Conservation (phyloP, 2,888 invertebrate species). For the Bibio marci region DNA sequence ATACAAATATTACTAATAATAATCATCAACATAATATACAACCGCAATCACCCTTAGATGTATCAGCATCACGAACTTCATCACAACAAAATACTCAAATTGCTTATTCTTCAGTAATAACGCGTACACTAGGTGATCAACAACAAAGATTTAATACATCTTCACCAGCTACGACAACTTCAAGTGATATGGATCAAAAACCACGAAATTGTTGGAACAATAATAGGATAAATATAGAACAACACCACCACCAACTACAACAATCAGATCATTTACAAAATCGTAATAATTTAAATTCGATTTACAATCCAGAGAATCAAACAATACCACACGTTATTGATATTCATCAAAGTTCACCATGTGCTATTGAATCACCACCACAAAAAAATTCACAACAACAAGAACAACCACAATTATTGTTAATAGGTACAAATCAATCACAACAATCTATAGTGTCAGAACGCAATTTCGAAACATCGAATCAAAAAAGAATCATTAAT, state of each 20-base stretch:
- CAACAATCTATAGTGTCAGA: neutral
- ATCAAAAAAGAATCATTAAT: no score
- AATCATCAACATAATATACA: conserved; percentile 26
- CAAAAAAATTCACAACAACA: neutral
- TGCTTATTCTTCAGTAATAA: conserved; percentile 71
- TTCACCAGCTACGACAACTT: conserved; percentile 17
- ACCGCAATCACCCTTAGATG: conserved; percentile 53
- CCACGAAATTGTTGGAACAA: conserved; percentile 41
- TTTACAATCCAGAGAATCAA: conserved; percentile 1
- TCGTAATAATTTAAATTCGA: neutral
- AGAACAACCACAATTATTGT: no score
- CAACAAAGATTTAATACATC: conserved; percentile 7
- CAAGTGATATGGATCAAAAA: conserved; percentile 27
- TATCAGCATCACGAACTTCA: conserved; percentile 44
- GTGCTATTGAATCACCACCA: neutral
- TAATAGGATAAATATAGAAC: conserved; percentile 17
- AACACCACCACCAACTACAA: conserved; percentile 14
- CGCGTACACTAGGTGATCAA: conserved; percentile 33
- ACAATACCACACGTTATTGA: conserved; percentile 1
- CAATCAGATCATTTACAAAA: conserved; percentile 1
- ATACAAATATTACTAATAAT: conserved; percentile 8
- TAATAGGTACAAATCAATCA: neutral
- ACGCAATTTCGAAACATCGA: neutral
- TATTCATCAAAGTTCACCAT: conserved; percentile 3
- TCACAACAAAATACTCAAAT: conserved; percentile 41